These are phyloP conservation scores for Melipona beecheii DNA, from an alignment of 2,888 invertebrate species.

Conservation along the genomic window DNA sequence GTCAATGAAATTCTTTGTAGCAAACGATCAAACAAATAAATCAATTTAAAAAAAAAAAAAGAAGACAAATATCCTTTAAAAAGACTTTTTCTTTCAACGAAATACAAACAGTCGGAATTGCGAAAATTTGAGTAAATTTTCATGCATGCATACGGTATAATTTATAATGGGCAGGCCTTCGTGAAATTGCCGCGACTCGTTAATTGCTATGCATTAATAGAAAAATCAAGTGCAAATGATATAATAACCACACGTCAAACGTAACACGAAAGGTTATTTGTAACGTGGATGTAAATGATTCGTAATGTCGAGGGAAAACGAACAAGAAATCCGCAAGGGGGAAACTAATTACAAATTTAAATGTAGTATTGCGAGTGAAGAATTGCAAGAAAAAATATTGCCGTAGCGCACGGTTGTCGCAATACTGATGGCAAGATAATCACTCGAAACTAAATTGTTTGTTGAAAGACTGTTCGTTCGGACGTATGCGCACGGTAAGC, in stretches of 20 bases:
- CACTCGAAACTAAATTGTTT: neutral
- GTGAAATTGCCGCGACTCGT: neutral
- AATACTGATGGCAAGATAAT: neutral
- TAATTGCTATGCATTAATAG: constrained; percentile 9
- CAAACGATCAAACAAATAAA: neutral
- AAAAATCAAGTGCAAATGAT: constrained; percentile 1
- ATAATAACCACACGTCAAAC: neutral
- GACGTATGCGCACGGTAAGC: neutral
- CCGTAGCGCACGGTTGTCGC: neutral
- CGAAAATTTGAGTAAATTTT: neutral
- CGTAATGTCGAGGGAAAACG: neutral
- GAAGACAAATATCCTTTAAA: neutral
- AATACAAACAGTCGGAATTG: neutral
- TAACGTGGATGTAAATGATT: neutral
- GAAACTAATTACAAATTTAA: neutral
- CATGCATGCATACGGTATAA: neutral
- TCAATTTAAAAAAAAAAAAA: neutral
- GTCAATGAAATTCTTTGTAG: neutral
- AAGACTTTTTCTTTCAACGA: neutral
- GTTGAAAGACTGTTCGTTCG: neutral
- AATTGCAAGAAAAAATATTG: neutral
- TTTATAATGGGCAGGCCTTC: neutral
- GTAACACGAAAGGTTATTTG: neutral
- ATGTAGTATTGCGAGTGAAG: neutral
- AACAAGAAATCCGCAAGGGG: neutral